Conservation (phyloP, 2,888 invertebrate genomes). For the Drosophila recens region DNA sequence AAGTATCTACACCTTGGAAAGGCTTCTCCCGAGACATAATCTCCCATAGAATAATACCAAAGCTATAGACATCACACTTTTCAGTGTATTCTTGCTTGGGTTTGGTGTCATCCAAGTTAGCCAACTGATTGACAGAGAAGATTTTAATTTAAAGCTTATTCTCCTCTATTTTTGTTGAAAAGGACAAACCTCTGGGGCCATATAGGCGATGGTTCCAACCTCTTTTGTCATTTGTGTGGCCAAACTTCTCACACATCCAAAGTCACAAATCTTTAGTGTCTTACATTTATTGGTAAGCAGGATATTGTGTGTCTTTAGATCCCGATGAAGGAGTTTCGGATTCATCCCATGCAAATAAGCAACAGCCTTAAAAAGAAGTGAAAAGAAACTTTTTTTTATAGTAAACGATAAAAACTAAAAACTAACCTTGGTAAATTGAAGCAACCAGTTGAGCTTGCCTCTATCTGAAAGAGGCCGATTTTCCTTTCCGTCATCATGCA, state of each 20-base stretch:
- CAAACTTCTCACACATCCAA: background rate
- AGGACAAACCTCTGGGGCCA: constrained; percentile 1
- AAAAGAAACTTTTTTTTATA: background rate
- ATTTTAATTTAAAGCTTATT: background rate
- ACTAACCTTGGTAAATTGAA: constrained; percentile 1
- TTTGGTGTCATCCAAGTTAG: background rate
- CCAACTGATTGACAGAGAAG: background rate
- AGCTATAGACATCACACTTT: constrained; percentile 16
- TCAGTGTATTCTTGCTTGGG: background rate
- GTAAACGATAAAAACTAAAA: background rate
- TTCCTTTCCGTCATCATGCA: background rate
- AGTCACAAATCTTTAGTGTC: constrained; percentile 11
- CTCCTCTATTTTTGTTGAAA: background rate
- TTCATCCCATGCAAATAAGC: constrained; percentile 7
- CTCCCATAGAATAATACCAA: constrained; percentile 15
- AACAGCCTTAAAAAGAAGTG: background rate
- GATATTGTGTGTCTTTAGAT: constrained; percentile 4
- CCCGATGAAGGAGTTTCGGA: background rate
- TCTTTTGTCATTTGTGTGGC: constrained; percentile 1
- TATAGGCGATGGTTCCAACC: background rate
- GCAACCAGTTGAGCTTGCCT: constrained; percentile 8
- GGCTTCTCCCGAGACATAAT: constrained; percentile 6
- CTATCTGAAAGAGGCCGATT: background rate
- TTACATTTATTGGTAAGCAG: constrained; percentile 1
- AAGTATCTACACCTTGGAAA: background rate